These are phyloP conservation scores for Lepidocyrtinus sp. DNA, from an alignment of 2,888 invertebrate species.

Conservation along the genomic window DNA sequence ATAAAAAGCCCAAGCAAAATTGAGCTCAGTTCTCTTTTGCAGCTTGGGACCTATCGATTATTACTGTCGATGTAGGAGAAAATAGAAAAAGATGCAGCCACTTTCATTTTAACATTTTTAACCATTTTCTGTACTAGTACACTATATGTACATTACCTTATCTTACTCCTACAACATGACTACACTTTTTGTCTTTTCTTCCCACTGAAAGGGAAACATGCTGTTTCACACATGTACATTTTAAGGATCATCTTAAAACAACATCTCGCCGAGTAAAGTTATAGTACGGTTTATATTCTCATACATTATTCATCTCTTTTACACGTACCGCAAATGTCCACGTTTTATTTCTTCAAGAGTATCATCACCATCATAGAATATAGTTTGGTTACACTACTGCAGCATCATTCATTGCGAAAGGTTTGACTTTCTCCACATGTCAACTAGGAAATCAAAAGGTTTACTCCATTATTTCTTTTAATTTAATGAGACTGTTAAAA, in stretches of 20 bases:
- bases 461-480: background rate
- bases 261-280: too few relatives aligned
- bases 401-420: background rate
- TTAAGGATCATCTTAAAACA: background rate
- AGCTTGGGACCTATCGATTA: slow-evolving; percentile 50
- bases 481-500: background rate
- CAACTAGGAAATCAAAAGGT: background rate
- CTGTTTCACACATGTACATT: background rate
- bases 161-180: background rate
- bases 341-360: background rate
- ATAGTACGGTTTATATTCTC: too few relatives aligned
- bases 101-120: background rate
- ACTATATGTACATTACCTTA: background rate
- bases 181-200: background rate
- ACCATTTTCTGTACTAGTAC: background rate
- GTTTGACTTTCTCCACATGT: background rate
- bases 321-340: background rate
- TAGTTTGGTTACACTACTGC: background rate
- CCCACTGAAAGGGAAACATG: background rate
- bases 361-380: slow-evolving; percentile 19
- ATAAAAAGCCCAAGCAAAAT: background rate
- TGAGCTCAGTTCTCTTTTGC: background rate
- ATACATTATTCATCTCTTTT: slow-evolving; percentile 36
- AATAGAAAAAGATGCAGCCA: slow-evolving; percentile 28
- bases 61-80: slow-evolving; percentile 21